Conservation (phyloP, 1,140 invertebrate genomes). For the Drosophila takahashii region DNA sequence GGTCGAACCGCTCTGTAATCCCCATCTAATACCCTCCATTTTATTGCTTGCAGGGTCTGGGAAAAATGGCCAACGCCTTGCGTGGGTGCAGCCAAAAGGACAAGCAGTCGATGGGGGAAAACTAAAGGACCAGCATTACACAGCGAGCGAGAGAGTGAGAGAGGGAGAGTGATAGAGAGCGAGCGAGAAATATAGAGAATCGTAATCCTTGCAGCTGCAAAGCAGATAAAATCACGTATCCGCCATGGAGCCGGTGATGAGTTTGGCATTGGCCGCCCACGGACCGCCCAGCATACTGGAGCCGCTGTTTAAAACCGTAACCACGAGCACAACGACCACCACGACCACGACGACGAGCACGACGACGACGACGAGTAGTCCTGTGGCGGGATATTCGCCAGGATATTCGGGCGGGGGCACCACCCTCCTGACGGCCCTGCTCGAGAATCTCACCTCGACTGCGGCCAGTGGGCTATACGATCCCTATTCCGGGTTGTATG, state of each 20-base stretch:
- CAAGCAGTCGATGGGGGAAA: constrained; percentile 49
- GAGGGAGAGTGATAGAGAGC: constrained; percentile 1
- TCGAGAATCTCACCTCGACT: constrained; percentile 73
- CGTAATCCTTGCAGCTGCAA: constrained; percentile 18
- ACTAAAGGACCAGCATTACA: constrained; percentile 28
- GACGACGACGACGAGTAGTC: constrained; percentile 57
- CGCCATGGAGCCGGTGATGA: constrained; percentile 78
- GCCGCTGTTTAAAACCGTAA: constrained; percentile 80
- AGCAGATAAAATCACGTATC: constrained; percentile 60
- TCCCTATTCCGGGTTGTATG: constrained; percentile 43
- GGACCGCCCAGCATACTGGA: constrained; percentile 82
- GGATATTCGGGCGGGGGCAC: constrained; percentile 49
- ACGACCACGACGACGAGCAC: constrained; percentile 75
- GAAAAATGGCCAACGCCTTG: constrained; percentile 69
- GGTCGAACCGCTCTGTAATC: background rate
- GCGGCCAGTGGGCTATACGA: constrained; percentile 68
- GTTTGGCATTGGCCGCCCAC: constrained; percentile 76
- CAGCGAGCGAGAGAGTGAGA: background rate
- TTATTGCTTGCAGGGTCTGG: constrained; percentile 55
- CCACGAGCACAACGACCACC: constrained; percentile 75
- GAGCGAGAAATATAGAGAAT: constrained; percentile 3
- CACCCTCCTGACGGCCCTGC: constrained; percentile 61
- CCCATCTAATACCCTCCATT: constrained; percentile 19
- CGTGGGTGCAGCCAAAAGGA: constrained; percentile 74
- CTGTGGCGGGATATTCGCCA: constrained; percentile 30